Base-by-base conservation (phyloP, 2,888 invertebrate species). In the Meganola albula region DNA sequence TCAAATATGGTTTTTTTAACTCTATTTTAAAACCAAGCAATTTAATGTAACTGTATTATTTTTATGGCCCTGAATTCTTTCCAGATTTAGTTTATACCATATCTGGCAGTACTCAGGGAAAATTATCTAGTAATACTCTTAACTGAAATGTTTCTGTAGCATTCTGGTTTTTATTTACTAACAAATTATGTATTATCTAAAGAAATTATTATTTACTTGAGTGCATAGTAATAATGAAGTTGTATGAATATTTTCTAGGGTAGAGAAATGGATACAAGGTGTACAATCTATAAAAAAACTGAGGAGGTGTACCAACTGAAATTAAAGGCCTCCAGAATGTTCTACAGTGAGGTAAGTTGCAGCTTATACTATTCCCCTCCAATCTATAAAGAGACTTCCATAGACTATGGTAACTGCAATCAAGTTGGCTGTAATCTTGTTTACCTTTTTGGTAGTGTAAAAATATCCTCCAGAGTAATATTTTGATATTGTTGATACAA, bases 211-310 rank as follows among this genome's bases (percentile, higher is more conserved):
- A 16, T 16, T 16, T 16, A 5, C 6, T 16, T 16, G 16, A 16
- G n/a, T n/a, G 16, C 16, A 16, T 16, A 5, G 16, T 16, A 16
- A 4, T 16, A 16, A 5, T 5, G 6, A 6, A 16, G 4, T 6
- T 16, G 6, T 16, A 16, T 16, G 16, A 16, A 16, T 39, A 4
- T 6, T 37, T 63, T 63, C 21, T 61, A 94, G 90, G 96, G 96
- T 8, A 92, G 93, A 59, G 97, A 99, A 80, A 91, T 93, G 80
- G 97, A 98, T 58, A 94, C 97, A 13, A 91, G 98, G 71, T 97
- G 98, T 48, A 97, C 99, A 24, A 95, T 99, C 68, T 99, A 95
- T 84, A 99, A 99, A 87, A 98, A 98, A 88, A 98, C 98, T 42
- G 98, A 99, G 58, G 96, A 97, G 74, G 90, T 95, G 36, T 99